These are phyloP conservation scores for Drosophila conformis DNA, from an alignment of 2,888 invertebrate genomes.

Conservation along the genomic window DNA sequence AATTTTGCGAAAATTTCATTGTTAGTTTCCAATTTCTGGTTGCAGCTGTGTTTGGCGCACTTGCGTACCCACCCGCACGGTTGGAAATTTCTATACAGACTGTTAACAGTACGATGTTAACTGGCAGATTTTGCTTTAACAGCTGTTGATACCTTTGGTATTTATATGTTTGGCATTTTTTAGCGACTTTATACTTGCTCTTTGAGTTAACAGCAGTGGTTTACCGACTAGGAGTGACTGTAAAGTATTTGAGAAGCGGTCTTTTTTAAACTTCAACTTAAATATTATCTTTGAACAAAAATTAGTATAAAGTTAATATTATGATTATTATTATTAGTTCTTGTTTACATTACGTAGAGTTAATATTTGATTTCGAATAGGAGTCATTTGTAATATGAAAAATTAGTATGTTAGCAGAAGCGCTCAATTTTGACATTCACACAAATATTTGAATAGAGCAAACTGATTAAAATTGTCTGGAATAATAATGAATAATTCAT, in stretches of 20 bases:
- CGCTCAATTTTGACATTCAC: constrained; percentile 18
- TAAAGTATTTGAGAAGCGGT: not conserved
- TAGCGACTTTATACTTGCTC: constrained; percentile 18
- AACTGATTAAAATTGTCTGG: not conserved
- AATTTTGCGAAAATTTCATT: constrained; percentile 67
- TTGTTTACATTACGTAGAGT: too few species aligned
- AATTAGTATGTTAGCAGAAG: not conserved
- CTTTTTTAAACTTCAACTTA: not conserved
- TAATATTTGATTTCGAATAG: not conserved
- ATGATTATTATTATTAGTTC: not conserved
- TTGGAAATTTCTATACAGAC: constrained; percentile 49
- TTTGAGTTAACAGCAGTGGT: not conserved
- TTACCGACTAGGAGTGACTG: constrained; percentile 5
- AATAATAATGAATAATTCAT: not conserved
- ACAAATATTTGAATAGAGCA: not conserved
- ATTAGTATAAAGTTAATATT: not conserved
- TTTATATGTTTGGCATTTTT: constrained; percentile 42
- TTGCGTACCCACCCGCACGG: constrained; percentile 64
- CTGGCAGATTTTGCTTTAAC: constrained; percentile 30
- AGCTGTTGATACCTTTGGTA: constrained; percentile 46
- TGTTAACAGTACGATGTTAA: constrained; percentile 39
- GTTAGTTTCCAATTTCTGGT: constrained; percentile 59
- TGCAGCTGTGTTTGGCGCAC: constrained; percentile 55
- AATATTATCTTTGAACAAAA: too few species aligned
- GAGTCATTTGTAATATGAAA: not conserved